Percentiles rank a stretch among this genome's conserved stretches.
These are phyloP conservation scores for Dascillus cervinus DNA, from an alignment of 2,888 invertebrate genomes.

Conservation along the genomic window DNA sequence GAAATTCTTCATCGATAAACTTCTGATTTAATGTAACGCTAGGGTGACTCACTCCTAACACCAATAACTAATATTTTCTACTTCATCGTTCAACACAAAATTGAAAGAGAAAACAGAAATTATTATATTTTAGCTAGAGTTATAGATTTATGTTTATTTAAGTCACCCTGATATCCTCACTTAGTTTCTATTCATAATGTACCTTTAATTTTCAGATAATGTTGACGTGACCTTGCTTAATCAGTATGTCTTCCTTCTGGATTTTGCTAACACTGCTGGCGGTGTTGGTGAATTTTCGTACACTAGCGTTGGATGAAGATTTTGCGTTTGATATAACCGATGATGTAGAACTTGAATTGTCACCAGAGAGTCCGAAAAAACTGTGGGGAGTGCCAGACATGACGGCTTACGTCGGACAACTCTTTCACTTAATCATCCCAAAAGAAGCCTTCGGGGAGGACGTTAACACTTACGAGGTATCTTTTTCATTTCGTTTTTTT, in stretches of 20 bases:
- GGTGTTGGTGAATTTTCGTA: conserved; percentile 18
- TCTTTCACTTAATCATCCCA: conserved; percentile 66
- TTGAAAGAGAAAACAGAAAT: too few relatives aligned
- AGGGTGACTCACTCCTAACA: too few relatives aligned
- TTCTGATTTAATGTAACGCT: too few relatives aligned
- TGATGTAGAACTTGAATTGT: conserved; percentile 31
- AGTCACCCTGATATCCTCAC: too few relatives aligned
- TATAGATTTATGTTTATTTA: too few relatives aligned
- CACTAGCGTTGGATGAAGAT: conserved; percentile 32
- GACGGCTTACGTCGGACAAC: conserved; percentile 61
- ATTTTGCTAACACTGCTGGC: conserved; percentile 23
- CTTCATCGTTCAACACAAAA: too few relatives aligned
- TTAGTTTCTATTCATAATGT: too few relatives aligned
- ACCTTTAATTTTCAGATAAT: conserved; percentile 22
- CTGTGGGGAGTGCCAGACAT: conserved; percentile 41
- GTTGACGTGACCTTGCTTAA: conserved; percentile 22
- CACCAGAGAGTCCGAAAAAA: conserved; percentile 20
- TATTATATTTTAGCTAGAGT: too few relatives aligned
- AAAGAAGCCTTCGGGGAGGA: conserved; percentile 62
- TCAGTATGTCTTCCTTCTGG: conserved; percentile 18
- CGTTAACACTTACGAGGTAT: conserved; percentile 63
- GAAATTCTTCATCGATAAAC: too few relatives aligned
- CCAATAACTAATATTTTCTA: too few relatives aligned
- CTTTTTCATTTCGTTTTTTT: too few relatives aligned
- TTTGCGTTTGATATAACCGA: conserved; percentile 39